Evolutionary conservation across 2,113 vertebrate species (phyloP).

Genomic region (Boulengeromyrus knoepffleri): DNA sequence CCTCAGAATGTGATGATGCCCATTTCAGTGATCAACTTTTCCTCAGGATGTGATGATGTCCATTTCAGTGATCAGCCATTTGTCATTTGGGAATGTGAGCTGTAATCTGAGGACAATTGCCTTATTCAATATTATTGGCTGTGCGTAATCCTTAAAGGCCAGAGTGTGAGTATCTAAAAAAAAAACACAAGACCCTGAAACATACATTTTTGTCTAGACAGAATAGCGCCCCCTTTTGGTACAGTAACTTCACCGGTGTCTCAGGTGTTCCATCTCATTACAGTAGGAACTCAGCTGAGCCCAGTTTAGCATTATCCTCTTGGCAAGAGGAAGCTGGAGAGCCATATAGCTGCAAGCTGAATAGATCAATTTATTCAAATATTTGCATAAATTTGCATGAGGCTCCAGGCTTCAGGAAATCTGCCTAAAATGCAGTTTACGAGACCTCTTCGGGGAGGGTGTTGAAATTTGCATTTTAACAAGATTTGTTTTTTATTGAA

Average conservation of each 20-base stretch:
- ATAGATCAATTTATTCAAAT: slow-evolving; percentile 5
- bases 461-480: neutral
- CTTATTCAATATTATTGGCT: neutral
- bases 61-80: neutral
- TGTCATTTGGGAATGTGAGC: neutral
- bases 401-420: slow-evolving; percentile 1
- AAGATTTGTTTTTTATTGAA: slow-evolving; percentile 12
- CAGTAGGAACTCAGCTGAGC: neutral
- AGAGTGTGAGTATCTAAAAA: neutral
- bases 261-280: slow-evolving; percentile 9
- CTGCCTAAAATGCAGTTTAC: slow-evolving; percentile 13
- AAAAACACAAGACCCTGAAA: neutral
- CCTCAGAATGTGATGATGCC: neutral
- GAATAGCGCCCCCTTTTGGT: neutral
- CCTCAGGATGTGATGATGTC: neutral
- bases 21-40: neutral
- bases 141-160: neutral
- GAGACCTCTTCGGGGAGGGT: neutral
- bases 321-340: slow-evolving; percentile 10
- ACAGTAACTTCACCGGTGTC: neutral
- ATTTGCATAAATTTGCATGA: slow-evolving; percentile 19
- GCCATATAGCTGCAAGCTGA: slow-evolving; percentile 9
- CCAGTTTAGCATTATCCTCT: neutral
- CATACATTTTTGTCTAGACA: neutral
- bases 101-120: neutral